A percentile compares a stretch with the other conserved stretches of the same genome.
phyloP scores from a whole-genome alignment of 92 coral and sea anemone genomes.

The Parazoanthus darwini region DNA sequence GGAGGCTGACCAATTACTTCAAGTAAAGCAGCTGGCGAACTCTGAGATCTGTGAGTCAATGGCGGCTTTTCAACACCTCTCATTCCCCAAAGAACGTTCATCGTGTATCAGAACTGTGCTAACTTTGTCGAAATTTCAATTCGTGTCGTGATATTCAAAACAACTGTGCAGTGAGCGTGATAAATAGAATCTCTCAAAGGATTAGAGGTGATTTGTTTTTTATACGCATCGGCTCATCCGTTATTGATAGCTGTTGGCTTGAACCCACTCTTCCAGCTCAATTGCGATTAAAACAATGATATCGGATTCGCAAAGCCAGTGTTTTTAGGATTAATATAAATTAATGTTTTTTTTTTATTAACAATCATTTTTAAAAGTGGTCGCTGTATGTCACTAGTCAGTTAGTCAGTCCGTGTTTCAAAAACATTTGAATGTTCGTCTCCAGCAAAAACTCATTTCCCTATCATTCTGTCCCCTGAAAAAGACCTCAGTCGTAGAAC shows the following conservation, averaged over 20 bases:
- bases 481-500: too few species aligned
- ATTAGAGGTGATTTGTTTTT: not conserved
- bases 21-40: constrained; percentile 24
- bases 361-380: too few species aligned
- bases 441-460: too few species aligned
- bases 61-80: constrained; percentile 6
- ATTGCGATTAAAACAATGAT: not conserved
- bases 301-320: not conserved
- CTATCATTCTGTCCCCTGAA: too few species aligned
- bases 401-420: too few species aligned
- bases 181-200: not conserved
- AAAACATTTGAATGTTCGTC: too few species aligned
- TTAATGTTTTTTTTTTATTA: too few species aligned
- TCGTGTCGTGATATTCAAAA: not conserved
- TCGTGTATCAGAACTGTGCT: not conserved
- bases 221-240: not conserved
- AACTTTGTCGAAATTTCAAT: not conserved
- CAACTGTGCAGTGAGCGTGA: not conserved
- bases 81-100: constrained; percentile 35
- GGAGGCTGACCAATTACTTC: not conserved
- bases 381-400: too few species aligned
- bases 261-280: constrained; percentile 1
- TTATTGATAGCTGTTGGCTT: not conserved
- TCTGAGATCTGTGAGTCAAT: constrained; percentile 15
- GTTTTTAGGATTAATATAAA: too few species aligned